A percentile compares a stretch with the other conserved stretches of the same genome.
These are phyloP conservation scores for Labia minor DNA, from an alignment of 2,888 invertebrate species.

Conservation along the genomic window DNA sequence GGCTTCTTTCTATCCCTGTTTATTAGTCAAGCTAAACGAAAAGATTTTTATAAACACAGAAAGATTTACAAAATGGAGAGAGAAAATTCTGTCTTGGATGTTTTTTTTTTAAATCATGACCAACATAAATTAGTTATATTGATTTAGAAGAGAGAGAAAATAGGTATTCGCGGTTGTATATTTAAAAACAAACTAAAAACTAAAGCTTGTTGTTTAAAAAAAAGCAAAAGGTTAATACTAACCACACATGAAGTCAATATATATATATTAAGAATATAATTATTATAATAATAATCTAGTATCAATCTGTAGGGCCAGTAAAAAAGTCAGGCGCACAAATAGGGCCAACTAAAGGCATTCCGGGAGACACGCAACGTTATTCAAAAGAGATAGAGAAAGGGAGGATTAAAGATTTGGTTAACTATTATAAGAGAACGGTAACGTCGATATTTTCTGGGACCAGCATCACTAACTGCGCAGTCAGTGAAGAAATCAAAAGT, in stretches of 20 bases:
- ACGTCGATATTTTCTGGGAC: not conserved
- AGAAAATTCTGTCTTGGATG: not conserved
- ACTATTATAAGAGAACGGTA: not conserved
- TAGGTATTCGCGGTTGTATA: not conserved
- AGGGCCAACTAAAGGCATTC: constrained; percentile 1
- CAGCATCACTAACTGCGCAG: not conserved
- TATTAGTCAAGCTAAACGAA: too few relatives aligned
- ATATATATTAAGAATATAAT: not conserved
- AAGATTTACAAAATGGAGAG: too few relatives aligned
- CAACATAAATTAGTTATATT: not conserved
- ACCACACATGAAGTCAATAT: not conserved
- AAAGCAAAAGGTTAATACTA: not conserved
- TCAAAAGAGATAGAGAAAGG: not conserved
- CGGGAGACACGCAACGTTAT: not conserved
- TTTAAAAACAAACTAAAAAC: not conserved
- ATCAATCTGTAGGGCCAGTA: not conserved
- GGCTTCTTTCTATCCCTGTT: too few relatives aligned
- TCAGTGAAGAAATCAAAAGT: not conserved
- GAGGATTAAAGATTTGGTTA: not conserved
- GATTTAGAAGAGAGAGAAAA: not conserved
- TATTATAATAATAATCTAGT: not conserved
- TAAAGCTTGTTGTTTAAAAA: not conserved
- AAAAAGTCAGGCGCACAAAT: constrained; percentile 4
- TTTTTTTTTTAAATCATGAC: not conserved
- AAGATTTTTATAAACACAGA: too few relatives aligned